phyloP scores from a whole-genome alignment of 2,797 vertebrate species.

The Vireo griseus region DNA sequence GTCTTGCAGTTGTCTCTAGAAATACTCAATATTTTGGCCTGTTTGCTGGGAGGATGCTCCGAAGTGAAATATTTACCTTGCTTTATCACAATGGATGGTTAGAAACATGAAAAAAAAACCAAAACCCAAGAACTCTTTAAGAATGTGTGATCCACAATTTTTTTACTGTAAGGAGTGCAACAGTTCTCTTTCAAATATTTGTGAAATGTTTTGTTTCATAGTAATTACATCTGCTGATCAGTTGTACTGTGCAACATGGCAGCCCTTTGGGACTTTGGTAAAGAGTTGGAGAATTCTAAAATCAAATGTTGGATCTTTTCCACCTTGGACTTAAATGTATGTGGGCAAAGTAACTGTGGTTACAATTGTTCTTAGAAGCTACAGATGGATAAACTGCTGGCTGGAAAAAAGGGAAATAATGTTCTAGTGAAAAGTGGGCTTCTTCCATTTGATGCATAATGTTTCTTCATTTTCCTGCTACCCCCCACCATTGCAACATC shows the following conservation, averaged over 20 bases:
- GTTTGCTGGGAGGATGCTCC: not conserved
- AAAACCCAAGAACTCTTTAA: not conserved
- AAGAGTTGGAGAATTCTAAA: not conserved
- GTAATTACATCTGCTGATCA: not conserved
- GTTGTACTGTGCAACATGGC: not conserved
- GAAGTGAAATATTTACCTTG: not conserved
- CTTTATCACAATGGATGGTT: not conserved
- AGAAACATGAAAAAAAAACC: not conserved
- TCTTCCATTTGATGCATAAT: not conserved
- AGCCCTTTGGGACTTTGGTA: not conserved
- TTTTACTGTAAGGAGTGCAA: not conserved
- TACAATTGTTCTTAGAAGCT: not conserved
- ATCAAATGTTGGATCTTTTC: not conserved
- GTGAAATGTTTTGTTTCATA: not conserved
- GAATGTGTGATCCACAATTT: rapidly evolving
- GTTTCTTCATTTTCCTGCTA: not conserved
- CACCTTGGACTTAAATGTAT: not conserved
- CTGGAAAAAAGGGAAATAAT: not conserved
- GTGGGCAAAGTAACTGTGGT: not conserved
- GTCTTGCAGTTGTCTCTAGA: not conserved
- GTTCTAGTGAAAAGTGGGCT: not conserved
- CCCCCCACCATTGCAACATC: rapidly evolving
- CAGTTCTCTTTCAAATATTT: not conserved
- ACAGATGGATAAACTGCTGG: not conserved
- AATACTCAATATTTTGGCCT: not conserved